Percentiles rank a stretch among this genome's conserved stretches.
Evolutionary conservation across 1,140 invertebrate species (phyloP).

Genomic region (Drosophila miranda): DNA sequence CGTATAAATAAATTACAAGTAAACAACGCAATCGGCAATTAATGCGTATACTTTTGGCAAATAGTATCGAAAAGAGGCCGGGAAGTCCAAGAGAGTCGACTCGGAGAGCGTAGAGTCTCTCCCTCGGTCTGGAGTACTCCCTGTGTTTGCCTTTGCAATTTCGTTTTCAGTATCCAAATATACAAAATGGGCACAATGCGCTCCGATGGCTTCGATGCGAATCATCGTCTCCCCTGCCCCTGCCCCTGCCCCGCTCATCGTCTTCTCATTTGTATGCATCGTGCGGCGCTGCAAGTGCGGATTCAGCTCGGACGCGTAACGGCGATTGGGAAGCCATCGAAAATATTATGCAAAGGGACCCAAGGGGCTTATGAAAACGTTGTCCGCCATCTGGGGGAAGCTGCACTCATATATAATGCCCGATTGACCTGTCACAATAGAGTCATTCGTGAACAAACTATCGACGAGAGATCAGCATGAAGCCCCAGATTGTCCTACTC

Average conservation of each 20-base stretch:
- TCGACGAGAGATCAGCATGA: conserved; percentile 49
- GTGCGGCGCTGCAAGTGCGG: conserved; percentile 22
- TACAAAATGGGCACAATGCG: conserved; percentile 57
- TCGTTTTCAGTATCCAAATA: conserved; percentile 65
- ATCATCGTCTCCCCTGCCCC: neutral
- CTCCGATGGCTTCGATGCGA: conserved; percentile 7
- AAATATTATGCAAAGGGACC: conserved; percentile 73
- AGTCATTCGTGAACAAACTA: conserved; percentile 60
- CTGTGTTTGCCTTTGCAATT: conserved; percentile 49
- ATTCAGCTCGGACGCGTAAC: conserved; percentile 46
- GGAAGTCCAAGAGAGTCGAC: conserved; percentile 62
- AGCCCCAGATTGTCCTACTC: conserved; percentile 49
- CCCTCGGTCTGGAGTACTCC: conserved; percentile 10
- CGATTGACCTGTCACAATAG: conserved; percentile 47
- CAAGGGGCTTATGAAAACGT: conserved; percentile 50
- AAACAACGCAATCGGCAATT: conserved; percentile 50
- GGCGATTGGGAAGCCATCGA: conserved; percentile 59
- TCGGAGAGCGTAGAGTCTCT: conserved; percentile 25
- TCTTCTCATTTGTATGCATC: conserved; percentile 64
- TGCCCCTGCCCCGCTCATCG: neutral
- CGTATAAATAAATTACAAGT: conserved; percentile 68
- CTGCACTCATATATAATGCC: conserved; percentile 56
- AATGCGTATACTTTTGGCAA: conserved; percentile 62
- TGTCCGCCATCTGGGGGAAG: conserved; percentile 1
- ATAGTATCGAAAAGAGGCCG: conserved; percentile 54